These are phyloP conservation scores for Dolomedes plantarius DNA, from an alignment of 2,888 invertebrate species.

Conservation along the genomic window DNA sequence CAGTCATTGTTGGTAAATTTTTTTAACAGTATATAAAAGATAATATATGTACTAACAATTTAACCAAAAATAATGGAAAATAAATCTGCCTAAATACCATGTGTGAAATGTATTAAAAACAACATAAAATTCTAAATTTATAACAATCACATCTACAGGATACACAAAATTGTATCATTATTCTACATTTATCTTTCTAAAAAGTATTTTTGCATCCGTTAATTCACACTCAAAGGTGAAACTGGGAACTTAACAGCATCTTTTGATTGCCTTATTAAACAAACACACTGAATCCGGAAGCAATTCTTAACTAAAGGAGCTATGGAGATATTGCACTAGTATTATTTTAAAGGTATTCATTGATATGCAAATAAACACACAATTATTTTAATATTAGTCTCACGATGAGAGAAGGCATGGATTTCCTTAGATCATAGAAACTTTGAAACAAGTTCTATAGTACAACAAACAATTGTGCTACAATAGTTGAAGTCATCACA, in stretches of 20 bases:
- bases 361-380: conserved; percentile 64
- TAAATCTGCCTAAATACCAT: conserved; percentile 55
- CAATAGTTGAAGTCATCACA: conserved; percentile 46
- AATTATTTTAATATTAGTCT: conserved; percentile 54
- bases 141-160: conserved; percentile 55
- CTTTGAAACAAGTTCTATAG: conserved; percentile 60
- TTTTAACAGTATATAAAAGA: conserved; percentile 59
- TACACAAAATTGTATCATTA: conserved; percentile 43
- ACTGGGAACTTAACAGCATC: conserved; percentile 21
- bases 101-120: conserved; percentile 38
- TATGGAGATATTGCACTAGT: conserved; percentile 46
- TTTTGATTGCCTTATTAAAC: conserved; percentile 55
- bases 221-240: conserved; percentile 42
- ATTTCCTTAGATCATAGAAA: conserved; percentile 59
- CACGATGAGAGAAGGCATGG: conserved; percentile 63
- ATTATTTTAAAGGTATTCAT: conserved; percentile 37
- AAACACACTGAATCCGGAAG: conserved; percentile 45
- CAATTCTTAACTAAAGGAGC: conserved; percentile 34
- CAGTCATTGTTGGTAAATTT: conserved; percentile 32
- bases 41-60: conserved; percentile 45
- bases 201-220: conserved; percentile 48
- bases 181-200: conserved; percentile 50
- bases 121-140: conserved; percentile 55
- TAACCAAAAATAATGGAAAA: conserved; percentile 40
- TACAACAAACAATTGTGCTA: conserved; percentile 68